A percentile compares a stretch with the other conserved stretches of the same genome.
These are phyloP conservation scores for Philereme transversata DNA, from an alignment of 2,888 invertebrate genomes.

Conservation along the genomic window DNA sequence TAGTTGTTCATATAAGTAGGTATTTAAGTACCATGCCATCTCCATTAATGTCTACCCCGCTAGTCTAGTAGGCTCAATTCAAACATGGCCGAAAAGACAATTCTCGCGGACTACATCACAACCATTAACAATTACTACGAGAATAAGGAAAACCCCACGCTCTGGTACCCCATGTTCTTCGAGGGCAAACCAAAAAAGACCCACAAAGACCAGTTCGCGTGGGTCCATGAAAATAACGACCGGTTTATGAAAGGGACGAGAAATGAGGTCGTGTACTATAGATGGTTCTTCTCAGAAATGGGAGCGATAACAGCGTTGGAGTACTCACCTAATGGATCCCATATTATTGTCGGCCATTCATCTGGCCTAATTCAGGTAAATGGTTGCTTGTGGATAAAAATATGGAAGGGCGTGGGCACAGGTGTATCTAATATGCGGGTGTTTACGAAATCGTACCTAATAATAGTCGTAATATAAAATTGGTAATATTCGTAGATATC, in stretches of 20 bases:
- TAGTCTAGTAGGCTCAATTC: conserved; percentile 37
- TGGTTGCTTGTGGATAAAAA: conserved; percentile 9
- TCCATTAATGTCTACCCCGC: not conserved
- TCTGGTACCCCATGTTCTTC: conserved; percentile 69
- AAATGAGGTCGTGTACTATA: conserved; percentile 57
- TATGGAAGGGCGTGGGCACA: conserved; percentile 9
- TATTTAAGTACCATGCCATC: too few species aligned
- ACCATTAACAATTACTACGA: conserved; percentile 50
- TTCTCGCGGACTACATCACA: conserved; percentile 51
- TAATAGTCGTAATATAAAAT: conserved; percentile 2
- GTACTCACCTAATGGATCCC: conserved; percentile 69
- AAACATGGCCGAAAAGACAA: conserved; percentile 48
- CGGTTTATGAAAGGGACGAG: conserved; percentile 56
- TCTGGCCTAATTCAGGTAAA: conserved; percentile 80
- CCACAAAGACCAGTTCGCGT: conserved; percentile 42
- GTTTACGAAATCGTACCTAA: conserved; percentile 2
- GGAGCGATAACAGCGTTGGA: conserved; percentile 66
- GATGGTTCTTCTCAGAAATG: conserved; percentile 64
- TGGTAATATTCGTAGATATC: not conserved
- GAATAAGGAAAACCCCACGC: conserved; percentile 50
- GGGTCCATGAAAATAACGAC: conserved; percentile 58
- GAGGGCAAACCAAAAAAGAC: conserved; percentile 39
- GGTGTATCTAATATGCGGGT: conserved; percentile 15
- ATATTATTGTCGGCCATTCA: conserved; percentile 74
- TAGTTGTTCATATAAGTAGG: too few species aligned